Evolutionary conservation across 2,797 vertebrate genomes (phyloP), one percentile per base, ranked within the genome.

Genomic region (Mus caroli): DNA sequence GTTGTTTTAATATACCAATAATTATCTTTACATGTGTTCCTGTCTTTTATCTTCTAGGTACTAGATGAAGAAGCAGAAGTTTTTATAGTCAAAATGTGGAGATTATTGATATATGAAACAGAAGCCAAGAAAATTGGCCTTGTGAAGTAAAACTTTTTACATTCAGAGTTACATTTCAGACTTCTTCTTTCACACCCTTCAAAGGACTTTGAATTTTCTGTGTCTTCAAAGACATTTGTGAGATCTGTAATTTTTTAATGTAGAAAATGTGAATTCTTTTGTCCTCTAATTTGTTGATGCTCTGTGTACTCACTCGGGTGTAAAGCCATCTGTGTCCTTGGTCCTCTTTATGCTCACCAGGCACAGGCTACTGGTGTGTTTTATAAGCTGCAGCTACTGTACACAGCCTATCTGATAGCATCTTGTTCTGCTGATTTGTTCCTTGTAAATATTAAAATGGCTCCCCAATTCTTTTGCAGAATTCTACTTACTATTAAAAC

Each of bases 81-180:
- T 97, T 99, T 99, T 98, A 99, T 99, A 96, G 99, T 99, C 97
- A 99, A 99, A 99, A 99, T 99, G 99, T 99, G 99, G 99, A 98
- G 99, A 98, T 98, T 99, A 98, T 99, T 99, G 98, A 99, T 99
- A 98, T 99, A 99, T 43, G 99, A 99, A 99, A 99, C 99, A 3
- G 99, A 99, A 98, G 99, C 99, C 6, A 99, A 99, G 99, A 99
- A 99, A 99, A 99, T 99, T 50, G 99, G 99, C 98, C 99, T 99
- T 98, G 99, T 99, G 96, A 99, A 99, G 99, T 99, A 99, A 99
- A 97, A 96, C 94, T 97, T 97, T 98, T 98, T 98, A 94, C 97
- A 98, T 97, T 98, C 97, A 98, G 97, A 96, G 97, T 97, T 98
- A 96, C 94, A 97, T 98, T 98, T 98, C 98, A 98, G 82, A 98